These are phyloP conservation scores for Platalea minor DNA, from an alignment of 2,797 vertebrate genomes.

Conservation along the genomic window DNA sequence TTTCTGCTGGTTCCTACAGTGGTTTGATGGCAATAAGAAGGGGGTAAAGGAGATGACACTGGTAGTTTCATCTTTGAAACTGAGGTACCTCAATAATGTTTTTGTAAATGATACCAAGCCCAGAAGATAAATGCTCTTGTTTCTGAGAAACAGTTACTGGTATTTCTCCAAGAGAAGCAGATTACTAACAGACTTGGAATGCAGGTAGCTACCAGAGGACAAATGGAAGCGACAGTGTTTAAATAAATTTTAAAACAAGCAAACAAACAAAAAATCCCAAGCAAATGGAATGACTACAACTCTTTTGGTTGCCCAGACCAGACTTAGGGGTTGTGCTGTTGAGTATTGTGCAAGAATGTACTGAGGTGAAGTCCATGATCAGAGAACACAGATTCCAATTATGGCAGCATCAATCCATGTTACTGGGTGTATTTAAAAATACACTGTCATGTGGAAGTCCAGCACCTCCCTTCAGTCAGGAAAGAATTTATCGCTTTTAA, in stretches of 20 bases:
- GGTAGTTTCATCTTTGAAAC: neutral
- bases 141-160: neutral
- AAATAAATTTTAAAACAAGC: neutral
- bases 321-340: fast-evolving
- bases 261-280: neutral
- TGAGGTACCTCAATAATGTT: neutral
- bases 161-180: neutral
- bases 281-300: neutral
- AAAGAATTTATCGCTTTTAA: neutral
- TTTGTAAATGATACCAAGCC: neutral
- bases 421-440: neutral
- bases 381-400: neutral
- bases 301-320: neutral
- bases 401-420: neutral
- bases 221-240: neutral
- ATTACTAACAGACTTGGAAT: neutral
- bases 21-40: neutral
- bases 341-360: neutral
- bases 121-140: neutral
- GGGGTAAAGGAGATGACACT: neutral
- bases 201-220: neutral
- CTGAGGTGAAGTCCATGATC: neutral
- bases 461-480: neutral
- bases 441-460: neutral
- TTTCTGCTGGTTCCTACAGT: neutral